Evolutionary conservation across 2,113 vertebrate species (phyloP), one percentile per base, ranked within the genome.

Genomic region (Columba janthina): DNA sequence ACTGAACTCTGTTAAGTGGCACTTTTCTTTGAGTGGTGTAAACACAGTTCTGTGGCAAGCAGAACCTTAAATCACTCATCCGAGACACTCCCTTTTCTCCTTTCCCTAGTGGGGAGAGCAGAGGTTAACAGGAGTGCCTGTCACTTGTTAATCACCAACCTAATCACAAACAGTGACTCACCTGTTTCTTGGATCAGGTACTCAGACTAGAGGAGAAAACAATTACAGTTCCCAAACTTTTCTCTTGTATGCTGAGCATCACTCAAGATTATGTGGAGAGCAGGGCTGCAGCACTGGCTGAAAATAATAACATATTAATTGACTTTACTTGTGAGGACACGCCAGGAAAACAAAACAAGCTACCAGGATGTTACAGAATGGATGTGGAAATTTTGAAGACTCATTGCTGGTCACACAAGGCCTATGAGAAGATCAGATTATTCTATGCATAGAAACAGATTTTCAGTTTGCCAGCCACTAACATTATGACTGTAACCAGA

Each of bases 381-480:
- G 11, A 32, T 36, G 10, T 32, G 10, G 46, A 82, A 88, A 65
- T 53, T 73, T 50, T 91, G 21, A 22, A 85, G 62, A 79, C 34
- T 69, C 38, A n/a, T 51, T 90, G 22, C 36, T 81, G 26, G 51
- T 80, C 80, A 58, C 25, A 54, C 7, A 86, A 71, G 31, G 46
- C 22, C 19, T 11, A 40, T 22, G 80, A 58, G 38, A 90, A 80
- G 4, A 77, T 51, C 24, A 34, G 24, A 74, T 17, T 1, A 58
- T 73, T 53, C 18, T 32, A 64, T 42, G 6, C 19, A 64, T 8
- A 60, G 17, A 46, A 25, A 2, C 29, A 92, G 42, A 74, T 77
- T 92, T 96, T 86, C 48, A 28, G 20, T 75, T 92, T 94, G 65
- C 51, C 80, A 91, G n/a, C 13, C 51, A 71, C 48, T 66, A 74